phyloP scores from a whole-genome alignment of 2,797 vertebrate genomes.

The Lindbergichthys nudifrons region DNA sequence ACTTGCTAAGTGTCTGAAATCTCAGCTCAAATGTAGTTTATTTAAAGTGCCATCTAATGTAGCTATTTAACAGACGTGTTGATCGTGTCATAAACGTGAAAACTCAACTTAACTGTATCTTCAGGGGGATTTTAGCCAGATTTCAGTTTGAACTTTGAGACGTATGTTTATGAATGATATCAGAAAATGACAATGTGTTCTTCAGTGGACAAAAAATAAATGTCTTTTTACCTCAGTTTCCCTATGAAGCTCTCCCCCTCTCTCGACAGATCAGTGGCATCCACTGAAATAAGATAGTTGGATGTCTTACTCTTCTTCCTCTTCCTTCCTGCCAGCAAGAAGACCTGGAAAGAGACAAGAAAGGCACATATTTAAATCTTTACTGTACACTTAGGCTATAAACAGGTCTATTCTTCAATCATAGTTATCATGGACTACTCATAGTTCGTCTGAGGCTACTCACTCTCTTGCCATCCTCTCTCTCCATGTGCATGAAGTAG shows the following conservation, averaged over 20 bases:
- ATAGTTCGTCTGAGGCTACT: slow-evolving; percentile 6
- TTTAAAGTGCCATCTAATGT: background rate
- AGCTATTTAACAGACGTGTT: background rate
- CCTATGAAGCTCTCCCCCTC: slow-evolving; percentile 96
- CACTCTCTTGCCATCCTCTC: slow-evolving; percentile 93
- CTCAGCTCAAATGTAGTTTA: no score
- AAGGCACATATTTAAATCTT: background rate
- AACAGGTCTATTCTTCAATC: no score
- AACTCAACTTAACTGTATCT: background rate
- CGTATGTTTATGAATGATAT: background rate
- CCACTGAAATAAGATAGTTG: slow-evolving; percentile 96
- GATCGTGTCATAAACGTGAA: background rate
- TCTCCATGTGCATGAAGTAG: slow-evolving; percentile 98
- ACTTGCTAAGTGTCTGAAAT: background rate
- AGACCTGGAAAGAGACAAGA: slow-evolving; percentile 82
- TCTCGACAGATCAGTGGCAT: slow-evolving; percentile 94
- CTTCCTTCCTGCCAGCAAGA: slow-evolving; percentile 95
- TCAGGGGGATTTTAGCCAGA: background rate
- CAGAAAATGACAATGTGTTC: background rate
- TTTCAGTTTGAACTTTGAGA: background rate
- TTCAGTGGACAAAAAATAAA: no score
- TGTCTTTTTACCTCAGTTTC: slow-evolving; percentile 89
- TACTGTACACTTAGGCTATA: background rate
- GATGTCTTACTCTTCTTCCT: slow-evolving; percentile 99
- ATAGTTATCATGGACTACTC: no score